phyloP scores from a whole-genome alignment of 2,113 vertebrate species.

The Aegotheles bennettii region DNA sequence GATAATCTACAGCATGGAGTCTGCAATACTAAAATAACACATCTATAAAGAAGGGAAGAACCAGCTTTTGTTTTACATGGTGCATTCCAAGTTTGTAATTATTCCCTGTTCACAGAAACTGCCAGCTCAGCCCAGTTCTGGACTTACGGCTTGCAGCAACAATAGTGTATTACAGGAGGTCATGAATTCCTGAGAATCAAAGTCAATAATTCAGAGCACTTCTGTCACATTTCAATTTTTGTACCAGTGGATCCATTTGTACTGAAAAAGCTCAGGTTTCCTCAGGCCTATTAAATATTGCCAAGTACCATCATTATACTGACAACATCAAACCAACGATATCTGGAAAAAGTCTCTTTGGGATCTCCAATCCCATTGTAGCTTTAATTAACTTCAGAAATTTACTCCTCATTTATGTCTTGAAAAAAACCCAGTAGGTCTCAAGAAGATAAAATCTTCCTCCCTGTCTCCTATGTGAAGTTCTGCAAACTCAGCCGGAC shows the following conservation, averaged over 20 bases:
- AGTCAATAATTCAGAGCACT: neutral
- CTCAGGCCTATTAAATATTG: neutral
- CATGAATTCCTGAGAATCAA: neutral
- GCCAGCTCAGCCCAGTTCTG: neutral
- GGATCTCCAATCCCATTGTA: neutral
- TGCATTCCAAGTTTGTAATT: neutral
- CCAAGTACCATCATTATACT: neutral
- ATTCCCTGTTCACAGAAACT: neutral
- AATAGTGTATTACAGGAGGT: neutral
- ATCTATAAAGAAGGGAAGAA: neutral
- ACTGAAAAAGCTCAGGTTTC: neutral
- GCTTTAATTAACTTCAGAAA: neutral
- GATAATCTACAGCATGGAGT: neutral
- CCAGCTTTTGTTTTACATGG: neutral
- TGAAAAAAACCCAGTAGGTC: neutral
- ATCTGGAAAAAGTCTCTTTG: neutral
- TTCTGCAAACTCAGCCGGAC: neutral
- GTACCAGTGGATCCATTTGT: neutral
- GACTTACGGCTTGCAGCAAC: neutral
- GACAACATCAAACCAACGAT: neutral
- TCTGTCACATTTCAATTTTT: neutral
- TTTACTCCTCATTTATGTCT: neutral
- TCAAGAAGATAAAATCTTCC: neutral
- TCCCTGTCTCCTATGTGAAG: neutral
- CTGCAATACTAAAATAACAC: neutral